A percentile compares a stretch with the other conserved stretches of the same genome.
These are phyloP conservation scores for Cyclophora albipunctata DNA, from an alignment of 2,888 invertebrate genomes.

Conservation along the genomic window DNA sequence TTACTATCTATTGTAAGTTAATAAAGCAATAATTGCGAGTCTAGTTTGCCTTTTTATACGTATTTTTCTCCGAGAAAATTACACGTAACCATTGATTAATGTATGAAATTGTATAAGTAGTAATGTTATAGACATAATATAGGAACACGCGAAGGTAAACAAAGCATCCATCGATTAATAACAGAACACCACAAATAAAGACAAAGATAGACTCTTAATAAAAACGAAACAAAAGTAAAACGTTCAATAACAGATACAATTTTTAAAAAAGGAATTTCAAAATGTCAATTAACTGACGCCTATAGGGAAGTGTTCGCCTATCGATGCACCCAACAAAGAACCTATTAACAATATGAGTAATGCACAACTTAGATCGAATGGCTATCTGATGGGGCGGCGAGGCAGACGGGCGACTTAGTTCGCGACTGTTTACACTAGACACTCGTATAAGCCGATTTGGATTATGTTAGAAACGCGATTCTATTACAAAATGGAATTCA, in stretches of 20 bases:
- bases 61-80: too few relatives aligned
- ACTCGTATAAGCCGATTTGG: too few relatives aligned
- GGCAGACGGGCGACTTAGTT: conserved; percentile 30
- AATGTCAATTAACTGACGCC: conserved; percentile 19
- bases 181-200: conserved; percentile 1
- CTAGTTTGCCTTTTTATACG: too few relatives aligned
- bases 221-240: background rate
- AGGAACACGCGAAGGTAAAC: background rate
- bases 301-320: conserved; percentile 15
- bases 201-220: conserved; percentile 2
- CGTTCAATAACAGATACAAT: conserved; percentile 5
- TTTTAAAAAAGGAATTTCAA: conserved; percentile 8
- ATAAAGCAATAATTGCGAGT: too few relatives aligned
- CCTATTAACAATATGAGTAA: conserved; percentile 57
- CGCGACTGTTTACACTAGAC: conserved; percentile 1
- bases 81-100: too few relatives aligned
- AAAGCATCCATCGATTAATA: background rate
- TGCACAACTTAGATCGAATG: conserved; percentile 55
- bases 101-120: too few relatives aligned
- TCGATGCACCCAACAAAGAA: conserved; percentile 44
- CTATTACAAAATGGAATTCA: background rate
- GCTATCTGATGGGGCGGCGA: conserved; percentile 35
- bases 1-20: too few relatives aligned
- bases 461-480: conserved; percentile 3
- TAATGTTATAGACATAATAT: too few relatives aligned